Evolutionary conservation across 2,797 vertebrate genomes (phyloP), one percentile per base, ranked within the genome.

Genomic region (Fistularia commersonii): DNA sequence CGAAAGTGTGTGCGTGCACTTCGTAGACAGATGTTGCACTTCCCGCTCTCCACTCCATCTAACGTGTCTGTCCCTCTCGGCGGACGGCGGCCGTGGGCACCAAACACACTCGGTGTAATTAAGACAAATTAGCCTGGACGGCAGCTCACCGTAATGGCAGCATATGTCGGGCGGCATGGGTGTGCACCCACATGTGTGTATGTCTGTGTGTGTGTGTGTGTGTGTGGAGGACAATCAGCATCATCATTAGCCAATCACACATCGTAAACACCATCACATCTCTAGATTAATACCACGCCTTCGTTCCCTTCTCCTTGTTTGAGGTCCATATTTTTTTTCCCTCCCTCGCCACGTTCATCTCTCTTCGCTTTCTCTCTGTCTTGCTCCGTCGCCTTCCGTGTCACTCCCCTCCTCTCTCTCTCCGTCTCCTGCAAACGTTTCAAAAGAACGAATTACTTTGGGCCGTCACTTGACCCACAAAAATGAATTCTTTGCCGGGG

Each of bases 401-500:
- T 76, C 84, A 67, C 64, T 69, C 61, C 63, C 47, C 68, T 61
- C 53, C 77, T 78, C 72, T 63, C 77, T 76, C 78, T 81, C 72
- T 81, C 67, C 64, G 67, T 72, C 74, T 82, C 73, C 77, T 66
- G 73, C 80, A n/a, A 79, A 77, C 74, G 71, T 86, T 84, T 89
- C 85, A 83, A 76, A 81, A 86, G 86, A 89, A 83, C 85, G 84
- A 89, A 89, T 89, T 85, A 85, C 87, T 88, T 80, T 65, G 39
- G 74, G 79, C 83, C 85, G 89, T 87, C 83, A 82, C 78, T 82
- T 77, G 83, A 85, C 83, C 81, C 83, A 74, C 78, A 83, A 86
- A 86, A 81, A 84, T 83, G 89, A 88, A 89, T 88, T 79, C 86
- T 89, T 89, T 89, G 86, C 85, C 85, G 84, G 88, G 87, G 87